Evolutionary conservation across 2,113 vertebrate genomes (phyloP).

Genomic region (Anser cygnoides): DNA sequence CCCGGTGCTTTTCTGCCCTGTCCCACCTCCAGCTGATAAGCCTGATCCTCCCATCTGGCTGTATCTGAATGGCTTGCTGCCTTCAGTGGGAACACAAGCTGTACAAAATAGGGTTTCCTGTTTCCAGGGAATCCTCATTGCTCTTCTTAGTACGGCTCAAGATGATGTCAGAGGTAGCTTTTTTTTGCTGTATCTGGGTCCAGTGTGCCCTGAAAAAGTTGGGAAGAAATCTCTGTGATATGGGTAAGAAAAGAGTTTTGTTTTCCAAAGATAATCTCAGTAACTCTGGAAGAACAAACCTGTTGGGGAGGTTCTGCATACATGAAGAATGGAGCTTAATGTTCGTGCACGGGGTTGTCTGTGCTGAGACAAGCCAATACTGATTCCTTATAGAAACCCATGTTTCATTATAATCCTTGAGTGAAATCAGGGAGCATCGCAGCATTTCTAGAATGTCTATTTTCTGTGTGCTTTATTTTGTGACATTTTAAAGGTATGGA

Average conservation of each 20-base stretch:
- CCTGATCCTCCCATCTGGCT: neutral
- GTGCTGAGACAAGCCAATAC: neutral
- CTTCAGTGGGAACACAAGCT: neutral
- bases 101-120: neutral
- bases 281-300: neutral
- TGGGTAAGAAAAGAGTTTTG: neutral
- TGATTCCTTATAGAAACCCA: neutral
- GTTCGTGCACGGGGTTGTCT: neutral
- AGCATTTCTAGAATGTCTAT: neutral
- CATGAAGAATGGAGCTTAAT: neutral
- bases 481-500: neutral
- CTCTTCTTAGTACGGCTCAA: neutral
- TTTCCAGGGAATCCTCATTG: neutral
- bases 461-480: neutral
- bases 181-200: neutral
- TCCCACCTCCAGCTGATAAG: neutral
- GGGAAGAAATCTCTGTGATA: neutral
- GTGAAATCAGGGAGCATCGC: neutral
- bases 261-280: neutral
- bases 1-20: neutral
- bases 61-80: neutral
- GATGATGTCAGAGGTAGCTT: neutral
- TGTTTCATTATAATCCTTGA: neutral
- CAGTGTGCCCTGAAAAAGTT: neutral
- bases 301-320: neutral